Evolutionary conservation across 1,140 invertebrate species (phyloP).

Genomic region (Wasmannia auropunctata): DNA sequence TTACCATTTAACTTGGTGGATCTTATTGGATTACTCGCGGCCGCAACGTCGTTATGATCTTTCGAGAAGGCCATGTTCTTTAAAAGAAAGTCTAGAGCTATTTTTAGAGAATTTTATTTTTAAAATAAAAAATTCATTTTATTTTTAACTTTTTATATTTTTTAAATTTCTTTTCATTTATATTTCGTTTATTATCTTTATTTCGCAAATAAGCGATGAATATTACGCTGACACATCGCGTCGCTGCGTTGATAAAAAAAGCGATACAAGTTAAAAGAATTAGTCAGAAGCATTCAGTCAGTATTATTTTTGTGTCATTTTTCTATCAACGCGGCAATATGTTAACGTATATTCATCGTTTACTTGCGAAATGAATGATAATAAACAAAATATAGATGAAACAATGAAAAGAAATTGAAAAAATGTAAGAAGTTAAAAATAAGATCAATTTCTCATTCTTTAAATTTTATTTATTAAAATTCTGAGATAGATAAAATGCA

Average conservation of each 20-base stretch:
- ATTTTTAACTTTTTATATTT: background rate
- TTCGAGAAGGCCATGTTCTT: background rate
- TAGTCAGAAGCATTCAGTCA: too few species aligned
- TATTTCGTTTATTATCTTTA: background rate
- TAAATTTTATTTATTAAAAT: background rate
- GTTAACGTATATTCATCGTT: too few species aligned
- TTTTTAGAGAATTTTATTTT: background rate
- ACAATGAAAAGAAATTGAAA: too few species aligned
- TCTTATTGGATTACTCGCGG: conserved; percentile 1
- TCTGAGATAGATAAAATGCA: background rate
- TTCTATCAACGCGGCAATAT: too few species aligned
- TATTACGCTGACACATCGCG: background rate
- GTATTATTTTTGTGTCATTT: too few species aligned
- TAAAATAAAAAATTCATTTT: background rate
- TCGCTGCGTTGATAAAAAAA: too few species aligned
- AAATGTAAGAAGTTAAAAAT: too few species aligned
- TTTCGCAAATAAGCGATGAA: background rate
- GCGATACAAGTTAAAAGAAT: too few species aligned
- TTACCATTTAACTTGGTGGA: conserved; percentile 21
- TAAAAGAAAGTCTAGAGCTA: background rate
- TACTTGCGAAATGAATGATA: too few species aligned
- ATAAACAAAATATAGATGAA: too few species aligned
- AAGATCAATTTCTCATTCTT: too few species aligned
- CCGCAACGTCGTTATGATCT: conserved; percentile 9
- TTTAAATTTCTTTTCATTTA: background rate